phyloP scores from a whole-genome alignment of 2,888 invertebrate species.

The Phalangium opilio region DNA sequence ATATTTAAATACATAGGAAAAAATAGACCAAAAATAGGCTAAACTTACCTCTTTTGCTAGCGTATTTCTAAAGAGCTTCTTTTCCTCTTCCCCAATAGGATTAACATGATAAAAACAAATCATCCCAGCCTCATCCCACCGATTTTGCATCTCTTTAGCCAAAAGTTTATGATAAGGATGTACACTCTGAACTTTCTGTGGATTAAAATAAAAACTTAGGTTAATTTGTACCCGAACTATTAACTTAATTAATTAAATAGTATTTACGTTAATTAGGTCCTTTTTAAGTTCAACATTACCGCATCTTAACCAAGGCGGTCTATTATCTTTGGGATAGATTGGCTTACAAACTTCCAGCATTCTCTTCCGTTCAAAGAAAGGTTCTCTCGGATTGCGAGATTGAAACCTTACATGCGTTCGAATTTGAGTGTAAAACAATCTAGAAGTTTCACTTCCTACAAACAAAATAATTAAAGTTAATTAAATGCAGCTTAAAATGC shows the following conservation, averaged over 20 bases:
- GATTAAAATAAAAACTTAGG: no score
- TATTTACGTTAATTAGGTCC: no score
- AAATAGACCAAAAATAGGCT: not conserved
- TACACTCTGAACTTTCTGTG: not conserved
- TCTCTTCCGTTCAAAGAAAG: slow-evolving; percentile 13
- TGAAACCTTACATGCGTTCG: slow-evolving; percentile 1
- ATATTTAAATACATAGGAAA: not conserved
- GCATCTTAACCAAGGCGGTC: not conserved
- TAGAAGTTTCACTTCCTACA: no score
- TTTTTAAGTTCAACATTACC: no score
- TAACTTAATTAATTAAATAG: no score
- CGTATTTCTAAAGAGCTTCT: slow-evolving; percentile 5
- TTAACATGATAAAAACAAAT: slow-evolving; percentile 12
- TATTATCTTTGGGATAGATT: slow-evolving; percentile 3
- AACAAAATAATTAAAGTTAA: no score
- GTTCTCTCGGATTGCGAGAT: slow-evolving; percentile 13
- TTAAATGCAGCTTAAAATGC: no score
- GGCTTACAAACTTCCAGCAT: slow-evolving; percentile 17
- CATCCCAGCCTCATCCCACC: slow-evolving; percentile 9
- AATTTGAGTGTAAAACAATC: not conserved
- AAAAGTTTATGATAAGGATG: slow-evolving; percentile 15
- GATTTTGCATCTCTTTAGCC: slow-evolving; percentile 9
- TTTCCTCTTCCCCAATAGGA: slow-evolving; percentile 4
- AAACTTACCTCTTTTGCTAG: slow-evolving; percentile 13
- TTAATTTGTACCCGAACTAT: no score